Evolutionary conservation across 2,113 vertebrate species (phyloP), one percentile per base, ranked within the genome.

Genomic region (Gallinago media): DNA sequence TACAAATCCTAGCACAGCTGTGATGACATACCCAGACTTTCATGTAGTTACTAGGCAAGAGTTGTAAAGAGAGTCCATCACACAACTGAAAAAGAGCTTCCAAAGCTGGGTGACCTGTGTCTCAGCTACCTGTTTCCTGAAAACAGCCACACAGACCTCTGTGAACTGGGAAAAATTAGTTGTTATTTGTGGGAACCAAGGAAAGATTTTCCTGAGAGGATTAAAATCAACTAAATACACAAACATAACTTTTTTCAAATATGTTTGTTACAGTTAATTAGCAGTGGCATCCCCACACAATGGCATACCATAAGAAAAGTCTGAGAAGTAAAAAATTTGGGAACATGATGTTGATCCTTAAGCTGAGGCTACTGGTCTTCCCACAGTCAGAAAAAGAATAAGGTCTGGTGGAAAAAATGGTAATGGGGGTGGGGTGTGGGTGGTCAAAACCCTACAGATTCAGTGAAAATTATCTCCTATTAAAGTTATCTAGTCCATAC

Each of bases 351-450:
- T 29, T 80, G 50, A 15, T 40, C 31, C 19, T 81, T 81, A 63
- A 67, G 8, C 22, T 71, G 29, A 22, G 27, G 31, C 32, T 71
- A 56, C n/a, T 8, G 3, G 18, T 61, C 26, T 55, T 59, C 12
- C 16, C 40, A 52, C 3, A 84, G 42, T 14, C 38, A 85, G 15
- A 71, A 87, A 70, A 66, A 56, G 2, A 36, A 73, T 36, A 68
- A 23, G 17, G 7, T 55, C 11, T 59, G 11, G 4, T 71, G 17
- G 58, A 55, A 85, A 84, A 84, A 78, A 16, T 29, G 8, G 9
- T 49, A 55, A 31, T 6, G 6, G 17, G 7, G 0, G 6, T 40
- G 15, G 6, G 0, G 8, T 29, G 7, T 3, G 7, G 1, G 17
- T 5, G 9, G 1, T 50, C 4, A 11, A 70, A 74, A 38, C 71